Evolutionary conservation across 2,797 vertebrate species (phyloP), one percentile per base, ranked within the genome.

Genomic region (Enteromius thamalakanensis): DNA sequence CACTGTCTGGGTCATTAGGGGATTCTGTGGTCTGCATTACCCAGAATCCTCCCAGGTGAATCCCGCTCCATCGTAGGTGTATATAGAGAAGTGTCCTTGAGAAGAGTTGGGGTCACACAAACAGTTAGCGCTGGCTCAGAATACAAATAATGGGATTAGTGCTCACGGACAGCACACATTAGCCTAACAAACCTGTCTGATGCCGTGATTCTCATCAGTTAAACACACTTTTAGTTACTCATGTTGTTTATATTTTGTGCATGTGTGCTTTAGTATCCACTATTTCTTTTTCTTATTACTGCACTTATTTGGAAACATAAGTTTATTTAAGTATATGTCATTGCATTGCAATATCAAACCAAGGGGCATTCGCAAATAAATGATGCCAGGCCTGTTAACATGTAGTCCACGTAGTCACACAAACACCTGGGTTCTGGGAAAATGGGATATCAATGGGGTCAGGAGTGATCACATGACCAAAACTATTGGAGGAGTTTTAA

Each of bases 111-210:
- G 87, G 87, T 88, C 87, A 87, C 71, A 84, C 76, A 71, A 88
- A 71, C 84, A 85, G 85, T 88, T 84, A 80, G 82, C 81, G 62
- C 71, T 82, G 83, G 3, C 67, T 67, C 81, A 75, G 86, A 88
- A 88, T 88, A 83, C 86, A 87, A 84, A 88, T 86, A 87, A 88
- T 70, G 76, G 76, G 86, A 88, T 88, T 87, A 86, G 84, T n/a
- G 58, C 76, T 81, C 76, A 74, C 19, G 23, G 49, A 87, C 71
- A 62, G 79, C 71, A 72, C 84, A 82, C 87, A 83, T 88, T 87
- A 88, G 51, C 79, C 80, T 87, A 85, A 86, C 76, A 70, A 77
- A 88, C 76, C 80, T 88, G 86, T 87, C 86, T 86, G 60, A 69
- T 53, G 37, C 55, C 9, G 40, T 65, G 53, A 23, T 80, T 84